Conservation (phyloP, 2,113 vertebrate species). For the Aspidoscelis tigris region DNA sequence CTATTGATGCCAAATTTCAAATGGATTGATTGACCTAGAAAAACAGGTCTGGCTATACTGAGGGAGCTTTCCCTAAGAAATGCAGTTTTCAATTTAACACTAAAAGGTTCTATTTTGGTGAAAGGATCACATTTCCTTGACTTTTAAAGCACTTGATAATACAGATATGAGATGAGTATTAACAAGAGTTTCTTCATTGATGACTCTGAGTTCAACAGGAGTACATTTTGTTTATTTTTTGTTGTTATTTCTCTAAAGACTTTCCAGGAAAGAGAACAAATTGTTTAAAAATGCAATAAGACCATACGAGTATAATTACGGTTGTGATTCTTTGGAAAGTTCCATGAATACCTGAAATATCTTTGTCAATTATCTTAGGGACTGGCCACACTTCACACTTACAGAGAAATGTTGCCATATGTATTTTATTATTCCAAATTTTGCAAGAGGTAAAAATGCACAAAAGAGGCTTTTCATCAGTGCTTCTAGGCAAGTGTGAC, state of each 20-base stretch:
- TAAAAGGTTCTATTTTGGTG: constrained; percentile 19
- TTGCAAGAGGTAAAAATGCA: no score
- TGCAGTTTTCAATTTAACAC: constrained; percentile 37
- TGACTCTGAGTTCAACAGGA: not conserved
- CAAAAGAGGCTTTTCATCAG: no score
- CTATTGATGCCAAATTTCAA: constrained; percentile 59
- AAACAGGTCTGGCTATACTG: constrained; percentile 55
- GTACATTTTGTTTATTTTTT: not conserved
- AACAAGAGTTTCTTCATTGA: constrained; percentile 12
- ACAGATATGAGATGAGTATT: constrained; percentile 27
- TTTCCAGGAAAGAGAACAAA: no score
- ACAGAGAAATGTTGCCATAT: no score
- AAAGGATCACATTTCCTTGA: constrained; percentile 46
- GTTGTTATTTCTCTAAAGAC: no score
- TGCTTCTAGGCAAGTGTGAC: no score
- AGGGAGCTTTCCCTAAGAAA: constrained; percentile 48
- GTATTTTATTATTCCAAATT: no score
- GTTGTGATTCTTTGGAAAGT: not conserved
- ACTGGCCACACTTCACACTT: no score
- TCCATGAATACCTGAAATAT: not conserved
- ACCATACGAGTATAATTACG: not conserved
- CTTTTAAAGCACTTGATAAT: constrained; percentile 48
- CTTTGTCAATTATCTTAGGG: not conserved
- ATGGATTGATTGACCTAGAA: constrained; percentile 60
- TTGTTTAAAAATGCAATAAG: no score